Evolutionary conservation across 2,113 vertebrate species (phyloP).

Genomic region (Hepsetus odoe): DNA sequence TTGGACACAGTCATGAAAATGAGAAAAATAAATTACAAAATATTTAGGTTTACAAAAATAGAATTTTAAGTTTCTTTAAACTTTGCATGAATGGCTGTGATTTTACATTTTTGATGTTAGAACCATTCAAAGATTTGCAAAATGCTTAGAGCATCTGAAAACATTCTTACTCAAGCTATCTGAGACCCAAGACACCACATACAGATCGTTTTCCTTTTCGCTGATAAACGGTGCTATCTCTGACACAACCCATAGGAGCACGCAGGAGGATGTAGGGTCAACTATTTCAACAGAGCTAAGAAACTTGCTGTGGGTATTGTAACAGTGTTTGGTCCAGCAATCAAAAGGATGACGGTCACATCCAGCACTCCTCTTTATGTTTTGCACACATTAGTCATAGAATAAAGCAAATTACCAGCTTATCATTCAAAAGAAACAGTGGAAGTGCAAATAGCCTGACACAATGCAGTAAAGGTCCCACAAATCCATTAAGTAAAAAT

Average conservation of each 20-base stretch:
- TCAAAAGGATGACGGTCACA: not conserved
- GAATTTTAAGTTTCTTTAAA: slow-evolving; percentile 9
- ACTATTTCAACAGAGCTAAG: not conserved
- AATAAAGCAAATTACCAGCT: not conserved
- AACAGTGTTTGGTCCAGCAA: slow-evolving; percentile 16
- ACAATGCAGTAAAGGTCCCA: not conserved
- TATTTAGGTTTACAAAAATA: slow-evolving; percentile 30
- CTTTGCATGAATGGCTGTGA: not conserved
- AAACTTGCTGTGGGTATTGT: not conserved
- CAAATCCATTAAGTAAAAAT: not conserved
- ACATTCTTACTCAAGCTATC: not conserved
- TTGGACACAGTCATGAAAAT: not conserved
- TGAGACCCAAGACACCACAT: not conserved
- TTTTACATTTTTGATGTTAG: not conserved
- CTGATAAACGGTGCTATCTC: too few relatives aligned
- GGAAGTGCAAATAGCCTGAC: not conserved
- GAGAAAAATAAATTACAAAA: slow-evolving; percentile 28
- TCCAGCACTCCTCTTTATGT: not conserved
- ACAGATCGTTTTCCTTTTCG: not conserved
- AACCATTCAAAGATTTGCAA: not conserved
- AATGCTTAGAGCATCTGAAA: slow-evolving; percentile 14
- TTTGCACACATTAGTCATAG: not conserved
- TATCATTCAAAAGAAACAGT: not conserved
- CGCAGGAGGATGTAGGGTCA: too few relatives aligned
- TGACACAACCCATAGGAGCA: too few relatives aligned